These are phyloP conservation scores for Crypturellus tataupa DNA, from an alignment of 2,797 vertebrate genomes.

Conservation along the genomic window DNA sequence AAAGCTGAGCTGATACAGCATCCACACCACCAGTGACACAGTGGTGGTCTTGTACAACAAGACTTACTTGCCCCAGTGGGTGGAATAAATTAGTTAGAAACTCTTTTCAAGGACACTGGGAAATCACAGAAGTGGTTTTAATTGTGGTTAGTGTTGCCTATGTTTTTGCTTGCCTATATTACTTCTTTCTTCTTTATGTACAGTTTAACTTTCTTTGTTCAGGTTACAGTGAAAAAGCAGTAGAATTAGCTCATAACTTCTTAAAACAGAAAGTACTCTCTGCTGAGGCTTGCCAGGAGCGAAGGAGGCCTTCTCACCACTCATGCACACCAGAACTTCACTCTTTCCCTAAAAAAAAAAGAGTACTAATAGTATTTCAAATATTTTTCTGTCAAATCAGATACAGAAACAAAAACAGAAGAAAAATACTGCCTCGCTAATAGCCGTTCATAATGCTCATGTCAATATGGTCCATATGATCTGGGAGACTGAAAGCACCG, in stretches of 20 bases:
- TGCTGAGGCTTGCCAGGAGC: not conserved
- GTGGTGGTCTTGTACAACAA: not conserved
- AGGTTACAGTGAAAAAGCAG: not conserved
- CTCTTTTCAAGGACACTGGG: conserved; percentile 15
- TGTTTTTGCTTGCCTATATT: not conserved
- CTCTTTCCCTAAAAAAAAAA: not conserved
- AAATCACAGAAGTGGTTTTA: conserved; percentile 15
- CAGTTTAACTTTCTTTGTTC: not conserved
- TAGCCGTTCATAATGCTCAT: not conserved
- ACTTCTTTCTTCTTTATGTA: not conserved
- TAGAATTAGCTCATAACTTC: not conserved
- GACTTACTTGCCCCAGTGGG: not conserved
- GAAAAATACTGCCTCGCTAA: not conserved
- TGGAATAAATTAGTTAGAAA: not conserved
- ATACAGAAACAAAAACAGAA: not conserved
- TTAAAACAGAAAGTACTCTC: not conserved
- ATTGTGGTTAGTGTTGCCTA: not conserved
- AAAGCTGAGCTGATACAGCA: not conserved
- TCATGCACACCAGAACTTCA: not conserved
- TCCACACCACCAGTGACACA: not conserved
- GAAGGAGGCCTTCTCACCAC: not conserved
- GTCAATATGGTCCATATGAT: not conserved
- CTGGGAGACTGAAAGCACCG: not conserved
- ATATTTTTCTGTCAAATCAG: not conserved
- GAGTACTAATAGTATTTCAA: not conserved